A percentile compares a stretch with the other conserved stretches of the same genome.
Conservation (phyloP, 2,888 invertebrate genomes). For the Cancer borealis region DNA sequence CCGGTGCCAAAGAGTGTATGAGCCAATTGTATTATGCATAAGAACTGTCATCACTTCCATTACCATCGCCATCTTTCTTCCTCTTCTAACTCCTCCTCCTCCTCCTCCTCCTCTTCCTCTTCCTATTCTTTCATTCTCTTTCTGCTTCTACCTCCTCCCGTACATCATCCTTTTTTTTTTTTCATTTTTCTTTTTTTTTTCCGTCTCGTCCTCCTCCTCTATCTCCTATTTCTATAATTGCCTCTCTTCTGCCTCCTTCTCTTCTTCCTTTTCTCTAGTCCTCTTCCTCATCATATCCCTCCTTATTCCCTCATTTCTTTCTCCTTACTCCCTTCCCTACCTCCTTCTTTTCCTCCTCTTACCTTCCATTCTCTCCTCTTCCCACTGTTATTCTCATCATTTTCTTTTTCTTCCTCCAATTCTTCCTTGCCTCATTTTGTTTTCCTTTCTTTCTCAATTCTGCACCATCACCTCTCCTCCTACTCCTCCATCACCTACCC, state of each 20-base stretch:
- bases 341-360: background rate
- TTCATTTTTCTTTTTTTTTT: background rate
- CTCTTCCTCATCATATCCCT: background rate
- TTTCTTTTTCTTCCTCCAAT: background rate
- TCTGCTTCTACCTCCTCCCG: background rate
- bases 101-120: background rate
- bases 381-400: background rate
- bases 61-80: background rate
- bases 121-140: background rate
- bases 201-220: background rate
- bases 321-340: background rate
- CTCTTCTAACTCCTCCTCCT: background rate
- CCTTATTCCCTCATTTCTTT: background rate
- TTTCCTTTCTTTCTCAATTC: background rate
- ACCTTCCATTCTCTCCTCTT: background rate
- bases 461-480: background rate
- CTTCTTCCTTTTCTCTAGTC: background rate
- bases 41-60: conserved; percentile 23
- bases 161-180: too few species aligned
- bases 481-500: background rate
- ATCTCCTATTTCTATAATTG: background rate
- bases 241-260: background rate
- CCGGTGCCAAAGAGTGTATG: background rate
- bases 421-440: background rate
- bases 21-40: background rate